Evolutionary conservation across 2,888 invertebrate genomes (phyloP), one percentile per base, ranked within the genome.

Genomic region (Volucella inflata): DNA sequence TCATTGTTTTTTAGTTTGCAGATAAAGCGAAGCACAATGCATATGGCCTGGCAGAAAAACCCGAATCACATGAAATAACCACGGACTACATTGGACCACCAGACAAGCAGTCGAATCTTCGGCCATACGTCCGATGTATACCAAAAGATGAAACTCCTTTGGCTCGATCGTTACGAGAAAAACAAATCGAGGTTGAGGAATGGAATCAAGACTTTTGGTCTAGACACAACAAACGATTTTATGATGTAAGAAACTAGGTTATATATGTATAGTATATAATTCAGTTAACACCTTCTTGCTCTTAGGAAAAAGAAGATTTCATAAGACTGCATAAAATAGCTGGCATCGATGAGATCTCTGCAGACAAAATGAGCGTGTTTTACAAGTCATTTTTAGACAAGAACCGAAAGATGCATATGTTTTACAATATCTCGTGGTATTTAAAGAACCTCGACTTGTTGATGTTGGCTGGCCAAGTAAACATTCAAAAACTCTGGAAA

Each of bases 191-290:
- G 82, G 95, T 96, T 0, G 96, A 97, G 89, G 93, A 94, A 75
- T 98, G 97, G 97, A 97, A 97, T 91, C 95, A 97, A 87, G 93
- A 94, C 46, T 98, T 97, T 92, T 98, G 98, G 98, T 93, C 94
- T 0, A 93, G 93, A 83, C 97, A 98, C 89, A 98, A 98, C 90
- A 93, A 94, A 30, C 94, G 94, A 74, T 98, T 97, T 92, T 94
- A 94, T 89, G 93, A 95, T 91, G 96, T 95, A 92, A 88, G 89
- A 10, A 1, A 2, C 21, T 50, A 72, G 46, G 53, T 64, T 74
- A 62, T 12, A 48, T 12, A 30, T 55, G n/a, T n/a, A n/a, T n/a
- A n/a, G n/a, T n/a, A n/a, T n/a, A 12, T n/a, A 42, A 36, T 46
- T 42, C 57, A 64, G 50, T 17, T 11, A 50, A 21, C 9, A 62